A percentile compares a stretch with the other conserved stretches of the same genome.
phyloP scores from a whole-genome alignment of 2,113 vertebrate species.

The Pelvicachromis taeniatus region DNA sequence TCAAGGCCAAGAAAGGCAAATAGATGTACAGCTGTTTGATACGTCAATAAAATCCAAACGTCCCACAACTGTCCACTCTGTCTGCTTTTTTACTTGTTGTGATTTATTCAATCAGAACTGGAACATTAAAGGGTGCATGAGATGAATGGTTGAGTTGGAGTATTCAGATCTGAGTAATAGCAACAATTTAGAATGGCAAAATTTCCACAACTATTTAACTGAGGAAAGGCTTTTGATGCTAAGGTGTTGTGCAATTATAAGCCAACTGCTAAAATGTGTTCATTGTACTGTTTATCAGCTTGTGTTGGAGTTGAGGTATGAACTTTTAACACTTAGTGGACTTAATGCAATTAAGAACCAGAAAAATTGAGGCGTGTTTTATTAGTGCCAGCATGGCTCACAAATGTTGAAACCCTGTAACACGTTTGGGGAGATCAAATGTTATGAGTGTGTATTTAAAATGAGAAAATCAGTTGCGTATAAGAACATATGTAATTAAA shows the following conservation, averaged over 20 bases:
- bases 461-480: rapidly evolving
- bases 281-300: not conserved
- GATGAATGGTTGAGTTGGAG: not conserved
- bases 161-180: not conserved
- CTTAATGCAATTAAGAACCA: not conserved
- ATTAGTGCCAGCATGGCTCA: not conserved
- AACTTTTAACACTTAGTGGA: not conserved
- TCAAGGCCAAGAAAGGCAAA: slow-evolving; percentile 99
- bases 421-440: not conserved
- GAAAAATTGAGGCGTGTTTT: not conserved
- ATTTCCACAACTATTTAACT: not conserved
- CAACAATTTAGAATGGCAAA: not conserved
- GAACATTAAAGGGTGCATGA: too few relatives aligned
- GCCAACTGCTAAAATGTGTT: too few relatives aligned
- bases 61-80: slow-evolving; percentile 10
- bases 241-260: not conserved
- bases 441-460: not conserved
- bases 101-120: not conserved
- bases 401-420: not conserved
- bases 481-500: not conserved
- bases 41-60: slow-evolving; percentile 68
- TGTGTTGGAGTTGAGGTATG: not conserved
- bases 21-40: slow-evolving; percentile 79
- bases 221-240: not conserved
- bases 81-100: not conserved